phyloP scores from a whole-genome alignment of 1,140 invertebrate genomes.

The Goniozus legneri region DNA sequence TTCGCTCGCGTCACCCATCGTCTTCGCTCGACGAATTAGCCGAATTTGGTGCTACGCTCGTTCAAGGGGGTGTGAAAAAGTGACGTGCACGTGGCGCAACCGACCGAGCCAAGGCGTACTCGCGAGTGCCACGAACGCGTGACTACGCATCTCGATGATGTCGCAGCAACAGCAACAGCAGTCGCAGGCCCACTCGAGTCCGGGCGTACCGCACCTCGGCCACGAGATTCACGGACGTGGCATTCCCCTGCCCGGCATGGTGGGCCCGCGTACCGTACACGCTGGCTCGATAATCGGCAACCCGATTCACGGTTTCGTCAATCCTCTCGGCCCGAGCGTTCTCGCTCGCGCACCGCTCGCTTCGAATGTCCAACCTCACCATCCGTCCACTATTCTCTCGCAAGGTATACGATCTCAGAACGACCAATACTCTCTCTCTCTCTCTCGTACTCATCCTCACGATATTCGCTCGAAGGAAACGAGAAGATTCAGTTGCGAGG shows the following conservation, averaged over 20 bases:
- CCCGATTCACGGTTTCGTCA: constrained; percentile 44
- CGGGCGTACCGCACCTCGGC: constrained; percentile 16
- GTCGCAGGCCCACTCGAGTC: constrained; percentile 22
- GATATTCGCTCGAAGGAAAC: too few species aligned
- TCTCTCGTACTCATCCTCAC: too few species aligned
- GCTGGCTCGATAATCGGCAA: constrained; percentile 33
- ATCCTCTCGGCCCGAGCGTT: constrained; percentile 42
- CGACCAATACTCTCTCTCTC: too few species aligned
- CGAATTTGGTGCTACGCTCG: too few species aligned
- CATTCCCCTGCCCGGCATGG: constrained; percentile 48
- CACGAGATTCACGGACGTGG: constrained; percentile 41
- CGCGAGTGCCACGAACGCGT: too few species aligned
- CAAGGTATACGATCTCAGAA: constrained; percentile 29
- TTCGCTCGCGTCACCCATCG: constrained; percentile 4
- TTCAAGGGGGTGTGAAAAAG: too few species aligned
- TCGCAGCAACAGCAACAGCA: constrained; percentile 8
- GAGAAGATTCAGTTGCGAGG: too few species aligned
- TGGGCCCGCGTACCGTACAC: constrained; percentile 29
- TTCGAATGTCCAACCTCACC: constrained; percentile 21
- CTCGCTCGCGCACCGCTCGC: constrained; percentile 28
- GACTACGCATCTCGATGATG: too few species aligned
- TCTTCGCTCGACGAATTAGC: too few species aligned
- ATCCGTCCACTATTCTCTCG: constrained; percentile 29
- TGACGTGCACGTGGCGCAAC: too few species aligned
- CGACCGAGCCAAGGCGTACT: too few species aligned